phyloP scores from a whole-genome alignment of 2,888 invertebrate species.

The Caenorhabditis zanzibari region DNA sequence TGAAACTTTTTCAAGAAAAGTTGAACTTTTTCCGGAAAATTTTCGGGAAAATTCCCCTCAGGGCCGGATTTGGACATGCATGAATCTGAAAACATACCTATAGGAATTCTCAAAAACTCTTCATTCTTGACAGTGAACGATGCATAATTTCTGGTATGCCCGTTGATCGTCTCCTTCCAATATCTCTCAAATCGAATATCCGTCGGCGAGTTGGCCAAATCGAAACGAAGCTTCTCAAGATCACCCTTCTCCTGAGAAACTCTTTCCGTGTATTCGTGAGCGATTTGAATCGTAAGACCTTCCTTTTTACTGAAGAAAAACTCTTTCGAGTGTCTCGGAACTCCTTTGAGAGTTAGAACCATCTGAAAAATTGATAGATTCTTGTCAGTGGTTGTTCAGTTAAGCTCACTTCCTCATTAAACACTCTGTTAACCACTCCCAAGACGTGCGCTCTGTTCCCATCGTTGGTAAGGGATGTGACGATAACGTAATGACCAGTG shows the following conservation, averaged over 20 bases:
- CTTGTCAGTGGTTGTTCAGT: too few species aligned
- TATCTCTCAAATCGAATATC: conserved; percentile 3
- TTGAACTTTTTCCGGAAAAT: too few species aligned
- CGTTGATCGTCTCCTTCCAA: not conserved
- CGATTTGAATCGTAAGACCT: conserved; percentile 26
- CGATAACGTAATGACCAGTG: conserved; percentile 21
- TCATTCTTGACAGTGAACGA: conserved; percentile 16
- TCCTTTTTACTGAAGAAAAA: conserved; percentile 12
- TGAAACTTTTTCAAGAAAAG: too few species aligned
- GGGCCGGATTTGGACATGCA: too few species aligned
- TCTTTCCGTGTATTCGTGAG: conserved; percentile 20
- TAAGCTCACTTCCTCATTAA: conserved; percentile 29
- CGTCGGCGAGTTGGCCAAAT: not conserved
- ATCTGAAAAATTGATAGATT: conserved; percentile 23
- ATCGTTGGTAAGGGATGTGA: not conserved
- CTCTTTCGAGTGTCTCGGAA: not conserved
- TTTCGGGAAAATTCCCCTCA: too few species aligned
- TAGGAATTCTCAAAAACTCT: not conserved
- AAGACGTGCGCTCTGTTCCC: not conserved
- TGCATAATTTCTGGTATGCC: not conserved
- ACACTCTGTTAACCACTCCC: conserved; percentile 36
- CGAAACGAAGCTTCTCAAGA: not conserved
- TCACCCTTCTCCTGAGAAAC: not conserved
- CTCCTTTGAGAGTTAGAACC: conserved; percentile 37
- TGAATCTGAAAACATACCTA: not conserved